phyloP scores from a whole-genome alignment of 1,140 invertebrate genomes.

The Drosophila ercepeae region DNA sequence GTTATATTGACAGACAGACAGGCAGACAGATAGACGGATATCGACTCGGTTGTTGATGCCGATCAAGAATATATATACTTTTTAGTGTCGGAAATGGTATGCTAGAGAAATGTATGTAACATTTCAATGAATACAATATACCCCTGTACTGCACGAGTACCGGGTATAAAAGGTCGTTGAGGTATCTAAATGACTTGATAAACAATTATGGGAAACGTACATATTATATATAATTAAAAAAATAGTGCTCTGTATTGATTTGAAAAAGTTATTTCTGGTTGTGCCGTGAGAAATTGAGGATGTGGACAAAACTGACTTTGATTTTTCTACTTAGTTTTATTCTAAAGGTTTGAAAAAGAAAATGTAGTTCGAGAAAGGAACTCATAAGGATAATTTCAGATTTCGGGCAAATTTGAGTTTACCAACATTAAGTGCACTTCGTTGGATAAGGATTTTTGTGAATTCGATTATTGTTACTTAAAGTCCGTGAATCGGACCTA shows the following conservation, averaged over 20 bases:
- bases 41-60: no score
- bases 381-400: background rate
- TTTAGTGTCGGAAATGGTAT: no score
- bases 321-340: background rate
- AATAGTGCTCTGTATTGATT: no score
- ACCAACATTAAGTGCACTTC: slow-evolving; percentile 11
- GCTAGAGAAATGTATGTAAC: no score
- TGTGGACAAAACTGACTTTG: background rate
- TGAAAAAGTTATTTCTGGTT: background rate
- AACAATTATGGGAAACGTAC: background rate
- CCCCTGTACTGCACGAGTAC: no score
- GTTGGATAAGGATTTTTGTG: background rate
- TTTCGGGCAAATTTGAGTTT: slow-evolving; percentile 6
- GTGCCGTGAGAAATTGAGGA: background rate
- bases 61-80: no score
- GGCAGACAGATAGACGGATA: no score
- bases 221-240: no score
- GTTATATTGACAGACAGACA: no score
- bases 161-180: no score
- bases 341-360: background rate
- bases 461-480: slow-evolving; percentile 10
- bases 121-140: no score
- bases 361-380: background rate
- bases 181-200: no score
- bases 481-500: slow-evolving; percentile 14